A percentile compares a stretch with the other conserved stretches of the same genome.
phyloP scores from a whole-genome alignment of 2,888 invertebrate species.

The Linhomoeus sp. region DNA sequence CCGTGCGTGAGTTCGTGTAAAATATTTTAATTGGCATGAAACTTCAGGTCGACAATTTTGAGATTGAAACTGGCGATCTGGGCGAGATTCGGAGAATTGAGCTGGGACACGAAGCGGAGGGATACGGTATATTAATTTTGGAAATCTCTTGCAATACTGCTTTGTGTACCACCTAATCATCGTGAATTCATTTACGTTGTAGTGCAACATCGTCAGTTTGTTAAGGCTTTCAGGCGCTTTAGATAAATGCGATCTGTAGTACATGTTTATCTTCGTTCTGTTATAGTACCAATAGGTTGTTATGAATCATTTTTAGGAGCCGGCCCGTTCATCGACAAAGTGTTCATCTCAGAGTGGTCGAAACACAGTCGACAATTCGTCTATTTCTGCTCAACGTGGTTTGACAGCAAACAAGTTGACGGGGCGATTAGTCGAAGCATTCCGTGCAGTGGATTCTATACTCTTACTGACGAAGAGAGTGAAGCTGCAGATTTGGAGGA shows the following conservation, averaged over 20 bases:
- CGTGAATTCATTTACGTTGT: too few relatives aligned
- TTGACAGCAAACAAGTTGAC: conserved; percentile 22
- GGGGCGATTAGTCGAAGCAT: background rate
- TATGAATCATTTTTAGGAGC: conserved; percentile 12
- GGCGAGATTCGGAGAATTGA: conserved; percentile 17
- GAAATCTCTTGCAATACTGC: background rate
- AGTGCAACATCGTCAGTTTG: too few relatives aligned
- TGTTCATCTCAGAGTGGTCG: conserved; percentile 16
- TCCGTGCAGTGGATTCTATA: background rate
- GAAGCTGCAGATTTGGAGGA: too few relatives aligned
- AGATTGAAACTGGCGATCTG: conserved; percentile 9
- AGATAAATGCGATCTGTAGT: too few relatives aligned
- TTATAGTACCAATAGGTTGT: too few relatives aligned
- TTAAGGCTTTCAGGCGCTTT: too few relatives aligned
- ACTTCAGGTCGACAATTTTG: conserved; percentile 11
- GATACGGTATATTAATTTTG: conserved; percentile 15
- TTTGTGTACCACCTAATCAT: too few relatives aligned
- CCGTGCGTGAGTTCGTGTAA: background rate
- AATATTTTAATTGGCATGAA: background rate
- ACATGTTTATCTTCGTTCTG: too few relatives aligned
- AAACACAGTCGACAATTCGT: conserved; percentile 15
- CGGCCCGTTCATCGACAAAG: conserved; percentile 19
- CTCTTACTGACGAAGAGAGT: background rate
- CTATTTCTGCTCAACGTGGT: conserved; percentile 28
- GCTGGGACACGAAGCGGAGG: conserved; percentile 19